phyloP scores from a whole-genome alignment of 2,113 vertebrate species.

The Cnemophilus loriae region DNA sequence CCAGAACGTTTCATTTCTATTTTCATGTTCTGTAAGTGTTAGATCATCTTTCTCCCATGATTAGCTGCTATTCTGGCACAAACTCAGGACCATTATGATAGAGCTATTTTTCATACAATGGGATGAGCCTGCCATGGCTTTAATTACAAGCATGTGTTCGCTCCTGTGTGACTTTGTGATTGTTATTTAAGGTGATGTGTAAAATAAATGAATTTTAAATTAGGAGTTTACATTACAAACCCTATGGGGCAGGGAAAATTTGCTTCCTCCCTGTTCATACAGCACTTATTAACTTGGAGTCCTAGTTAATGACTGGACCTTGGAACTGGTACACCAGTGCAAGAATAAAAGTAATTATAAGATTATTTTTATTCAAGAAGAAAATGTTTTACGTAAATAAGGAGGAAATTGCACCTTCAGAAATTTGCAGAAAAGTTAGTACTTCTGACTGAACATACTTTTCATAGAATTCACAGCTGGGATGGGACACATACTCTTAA shows the following conservation, averaged over 20 bases:
- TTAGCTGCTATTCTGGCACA: conserved; percentile 64
- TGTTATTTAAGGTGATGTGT: conserved; percentile 60
- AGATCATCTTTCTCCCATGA: conserved; percentile 66
- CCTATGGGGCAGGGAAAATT: background rate
- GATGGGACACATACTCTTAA: background rate
- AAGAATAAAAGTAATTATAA: background rate
- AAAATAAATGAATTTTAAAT: conserved; percentile 52
- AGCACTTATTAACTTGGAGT: background rate
- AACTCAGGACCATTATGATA: conserved; percentile 55
- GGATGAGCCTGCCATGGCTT: conserved; percentile 52
- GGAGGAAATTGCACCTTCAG: background rate
- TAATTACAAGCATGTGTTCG: conserved; percentile 63
- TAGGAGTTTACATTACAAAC: conserved; percentile 28
- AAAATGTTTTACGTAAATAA: background rate
- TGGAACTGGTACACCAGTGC: background rate
- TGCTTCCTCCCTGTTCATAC: background rate
- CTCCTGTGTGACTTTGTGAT: conserved; percentile 46
- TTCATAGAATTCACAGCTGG: background rate
- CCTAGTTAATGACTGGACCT: background rate
- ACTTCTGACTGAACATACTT: background rate
- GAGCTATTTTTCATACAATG: conserved; percentile 66
- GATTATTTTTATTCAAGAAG: background rate
- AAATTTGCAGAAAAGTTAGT: background rate
- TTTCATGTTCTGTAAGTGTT: conserved; percentile 62
- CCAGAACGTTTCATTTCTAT: conserved; percentile 28